Evolutionary conservation across 1,140 invertebrate species (phyloP).

Genomic region (Homarus americanus): DNA sequence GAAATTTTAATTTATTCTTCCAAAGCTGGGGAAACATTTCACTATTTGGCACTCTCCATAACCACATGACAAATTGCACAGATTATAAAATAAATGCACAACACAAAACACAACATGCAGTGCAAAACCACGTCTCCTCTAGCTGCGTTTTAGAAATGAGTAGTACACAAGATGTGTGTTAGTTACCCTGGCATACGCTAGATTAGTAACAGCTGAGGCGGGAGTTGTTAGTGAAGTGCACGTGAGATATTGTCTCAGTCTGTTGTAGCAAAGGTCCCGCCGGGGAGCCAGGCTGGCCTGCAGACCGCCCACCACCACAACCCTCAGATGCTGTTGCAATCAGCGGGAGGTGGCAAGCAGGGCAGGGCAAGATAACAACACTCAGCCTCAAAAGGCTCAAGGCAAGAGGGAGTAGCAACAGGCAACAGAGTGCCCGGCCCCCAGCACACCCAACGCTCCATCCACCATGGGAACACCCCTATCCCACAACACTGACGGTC

Average conservation of each 20-base stretch:
- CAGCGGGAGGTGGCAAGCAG: slow-evolving; percentile 65
- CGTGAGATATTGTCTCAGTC: slow-evolving; percentile 72
- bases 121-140: slow-evolving; percentile 74
- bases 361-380: slow-evolving; percentile 68
- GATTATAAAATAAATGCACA: slow-evolving; percentile 68
- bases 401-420: slow-evolving; percentile 61
- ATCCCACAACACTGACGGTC: slow-evolving; percentile 57
- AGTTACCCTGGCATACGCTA: slow-evolving; percentile 74
- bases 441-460: slow-evolving; percentile 70
- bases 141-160: slow-evolving; percentile 73
- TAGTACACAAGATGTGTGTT: slow-evolving; percentile 73
- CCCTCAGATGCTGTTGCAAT: slow-evolving; percentile 64
- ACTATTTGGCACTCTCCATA: slow-evolving; percentile 74
- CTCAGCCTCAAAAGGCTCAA: slow-evolving; percentile 65
- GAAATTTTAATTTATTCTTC: slow-evolving; percentile 45
- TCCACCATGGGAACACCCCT: slow-evolving; percentile 63
- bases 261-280: slow-evolving; percentile 71
- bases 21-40: slow-evolving; percentile 70
- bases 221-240: slow-evolving; percentile 74
- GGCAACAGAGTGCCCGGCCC: slow-evolving; percentile 66
- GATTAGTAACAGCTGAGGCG: slow-evolving; percentile 73
- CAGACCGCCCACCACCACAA: slow-evolving; percentile 70
- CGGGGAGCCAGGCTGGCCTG: slow-evolving; percentile 68
- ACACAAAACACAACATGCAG: slow-evolving; percentile 74
- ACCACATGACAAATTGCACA: slow-evolving; percentile 69